Conservation (phyloP, 1,140 invertebrate genomes). For the Acromyrmex heyeri region DNA sequence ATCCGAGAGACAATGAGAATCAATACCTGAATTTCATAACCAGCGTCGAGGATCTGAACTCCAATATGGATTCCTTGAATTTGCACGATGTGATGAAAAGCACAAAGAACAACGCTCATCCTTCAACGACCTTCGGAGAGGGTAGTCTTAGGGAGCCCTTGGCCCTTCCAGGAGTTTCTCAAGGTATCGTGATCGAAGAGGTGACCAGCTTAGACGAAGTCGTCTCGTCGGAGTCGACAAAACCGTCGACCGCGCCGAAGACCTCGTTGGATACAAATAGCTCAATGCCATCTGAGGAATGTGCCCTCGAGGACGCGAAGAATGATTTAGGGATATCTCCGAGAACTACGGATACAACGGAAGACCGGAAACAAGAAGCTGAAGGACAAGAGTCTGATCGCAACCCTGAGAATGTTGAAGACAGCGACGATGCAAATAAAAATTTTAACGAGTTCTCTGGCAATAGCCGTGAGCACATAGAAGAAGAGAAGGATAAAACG, state of each 20-base stretch:
- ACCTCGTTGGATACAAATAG: constrained; percentile 60
- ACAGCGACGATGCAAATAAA: constrained; percentile 4
- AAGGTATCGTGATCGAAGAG: constrained; percentile 82
- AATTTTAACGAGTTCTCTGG: neutral
- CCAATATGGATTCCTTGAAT: constrained; percentile 23
- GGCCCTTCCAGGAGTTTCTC: constrained; percentile 61
- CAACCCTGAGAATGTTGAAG: neutral
- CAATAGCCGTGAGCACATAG: neutral
- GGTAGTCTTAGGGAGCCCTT: constrained; percentile 70
- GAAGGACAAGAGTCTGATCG: constrained; percentile 11
- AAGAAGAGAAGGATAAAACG: neutral
- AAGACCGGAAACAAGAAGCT: neutral
- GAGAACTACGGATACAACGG: neutral
- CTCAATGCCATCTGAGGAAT: constrained; percentile 28
- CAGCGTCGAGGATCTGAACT: constrained; percentile 75
- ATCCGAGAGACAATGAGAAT: constrained; percentile 71
- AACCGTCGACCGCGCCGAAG: constrained; percentile 44
- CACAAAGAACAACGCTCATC: neutral
- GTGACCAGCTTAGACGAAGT: constrained; percentile 73
- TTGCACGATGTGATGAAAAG: neutral
- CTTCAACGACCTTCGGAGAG: constrained; percentile 2
- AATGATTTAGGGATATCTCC: constrained; percentile 3
- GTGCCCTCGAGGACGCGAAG: constrained; percentile 6
- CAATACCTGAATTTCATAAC: constrained; percentile 81
- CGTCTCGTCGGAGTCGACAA: constrained; percentile 23